Evolutionary conservation across 1,140 invertebrate genomes (phyloP).

Genomic region (Ruditapes philippinarum): DNA sequence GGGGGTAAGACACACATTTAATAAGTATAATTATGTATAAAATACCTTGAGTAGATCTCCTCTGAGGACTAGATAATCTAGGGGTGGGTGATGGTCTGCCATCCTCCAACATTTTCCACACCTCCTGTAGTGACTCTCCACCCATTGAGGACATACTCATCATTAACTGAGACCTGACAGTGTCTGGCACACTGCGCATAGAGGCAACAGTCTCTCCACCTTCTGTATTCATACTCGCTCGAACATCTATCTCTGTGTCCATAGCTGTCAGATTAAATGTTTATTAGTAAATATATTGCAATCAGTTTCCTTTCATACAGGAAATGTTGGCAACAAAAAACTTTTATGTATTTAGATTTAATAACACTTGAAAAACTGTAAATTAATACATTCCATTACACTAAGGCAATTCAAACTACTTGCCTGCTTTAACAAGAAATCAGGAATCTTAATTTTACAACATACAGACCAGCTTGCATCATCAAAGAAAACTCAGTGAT

Average conservation of each 20-base stretch:
- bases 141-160: conserved; percentile 81
- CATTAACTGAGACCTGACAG: conserved; percentile 61
- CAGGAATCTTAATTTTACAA: too few species aligned
- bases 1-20: too few species aligned
- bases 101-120: conserved; percentile 82
- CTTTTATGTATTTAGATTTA: too few species aligned
- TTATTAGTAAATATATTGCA: too few species aligned
- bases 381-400: too few species aligned
- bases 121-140: conserved; percentile 82
- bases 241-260: conserved; percentile 62
- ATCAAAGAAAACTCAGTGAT: too few species aligned
- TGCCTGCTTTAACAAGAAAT: too few species aligned
- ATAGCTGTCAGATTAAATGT: conserved; percentile 22
- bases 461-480: too few species aligned
- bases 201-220: conserved; percentile 29
- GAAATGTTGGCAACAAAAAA: too few species aligned
- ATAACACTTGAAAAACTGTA: too few species aligned
- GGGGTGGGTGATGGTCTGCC: conserved; percentile 72
- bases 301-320: not conserved
- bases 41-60: not conserved
- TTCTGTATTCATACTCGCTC: conserved; percentile 63
- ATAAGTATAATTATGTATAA: too few species aligned
- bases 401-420: too few species aligned
- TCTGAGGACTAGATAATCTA: conserved; percentile 59
- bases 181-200: not conserved